Evolutionary conservation across 2,888 invertebrate genomes (phyloP).

Genomic region (Drosophila neonasuta): DNA sequence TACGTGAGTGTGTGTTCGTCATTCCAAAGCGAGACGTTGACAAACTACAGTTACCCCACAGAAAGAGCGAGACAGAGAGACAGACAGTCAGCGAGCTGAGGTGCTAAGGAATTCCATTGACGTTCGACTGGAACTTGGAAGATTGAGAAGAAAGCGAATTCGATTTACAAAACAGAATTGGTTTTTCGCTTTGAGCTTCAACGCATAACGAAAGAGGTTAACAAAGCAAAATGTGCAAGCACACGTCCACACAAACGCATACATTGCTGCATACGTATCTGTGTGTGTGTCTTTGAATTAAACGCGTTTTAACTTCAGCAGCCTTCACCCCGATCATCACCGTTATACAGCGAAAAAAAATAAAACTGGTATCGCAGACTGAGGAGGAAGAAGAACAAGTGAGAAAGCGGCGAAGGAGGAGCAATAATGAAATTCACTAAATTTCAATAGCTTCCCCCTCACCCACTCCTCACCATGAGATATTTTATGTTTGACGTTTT

Average conservation of each 20-base stretch:
- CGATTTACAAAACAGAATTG: slow-evolving; percentile 69
- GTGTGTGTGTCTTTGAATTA: slow-evolving; percentile 44
- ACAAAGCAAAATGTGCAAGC: slow-evolving; percentile 69
- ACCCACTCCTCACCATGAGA: neutral
- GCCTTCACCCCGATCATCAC: slow-evolving; percentile 25
- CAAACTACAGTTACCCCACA: slow-evolving; percentile 42
- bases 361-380: slow-evolving; percentile 63
- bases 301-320: slow-evolving; percentile 71
- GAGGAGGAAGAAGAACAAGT: slow-evolving; percentile 49
- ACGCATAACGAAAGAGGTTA: slow-evolving; percentile 76
- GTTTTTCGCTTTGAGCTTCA: slow-evolving; percentile 39
- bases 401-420: neutral
- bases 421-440: slow-evolving; percentile 62
- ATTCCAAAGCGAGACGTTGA: slow-evolving; percentile 10
- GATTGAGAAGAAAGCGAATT: slow-evolving; percentile 72
- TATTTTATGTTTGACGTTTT: slow-evolving; percentile 48
- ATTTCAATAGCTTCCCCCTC: slow-evolving; percentile 34
- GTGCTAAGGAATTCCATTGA: slow-evolving; percentile 60
- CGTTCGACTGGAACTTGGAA: slow-evolving; percentile 39
- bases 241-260: slow-evolving; percentile 19
- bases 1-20: slow-evolving; percentile 47
- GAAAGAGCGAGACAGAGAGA: slow-evolving; percentile 1
- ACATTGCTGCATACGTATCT: neutral
- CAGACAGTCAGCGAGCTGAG: slow-evolving; percentile 8
- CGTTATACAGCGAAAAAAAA: neutral